Base-by-base conservation (phyloP, 1,140 invertebrate genomes). In the Sitophilus oryzae region DNA sequence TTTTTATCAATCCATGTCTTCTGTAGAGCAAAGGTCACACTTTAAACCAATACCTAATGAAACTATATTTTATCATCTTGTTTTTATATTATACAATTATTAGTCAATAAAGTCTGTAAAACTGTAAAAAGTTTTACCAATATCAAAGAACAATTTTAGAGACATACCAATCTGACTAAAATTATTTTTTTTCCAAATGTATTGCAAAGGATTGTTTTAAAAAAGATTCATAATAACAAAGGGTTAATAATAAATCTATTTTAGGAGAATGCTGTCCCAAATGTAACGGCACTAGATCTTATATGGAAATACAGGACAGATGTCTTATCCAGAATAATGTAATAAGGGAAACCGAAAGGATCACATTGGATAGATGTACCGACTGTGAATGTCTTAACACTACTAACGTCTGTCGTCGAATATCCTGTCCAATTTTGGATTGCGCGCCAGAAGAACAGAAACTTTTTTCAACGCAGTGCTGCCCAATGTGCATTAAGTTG, bases 211-310 rank as follows among this genome's bases (percentile, higher is more conserved):
- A n/a, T n/a, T n/a, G n/a, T n/a, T n/a, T n/a, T n/a, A n/a, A n/a
- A n/a, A n/a, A n/a, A n/a, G n/a, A n/a, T n/a, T n/a, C n/a, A n/a
- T n/a, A n/a, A n/a, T n/a, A n/a, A n/a, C n/a, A n/a, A n/a, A n/a
- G n/a, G n/a, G n/a, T n/a, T n/a, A n/a, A n/a, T 20, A 5, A 40
- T 40, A 6, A 40, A 6, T 40, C 18, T 40, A 8, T 55, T 49
- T 25, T 81, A 1, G 86, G 85, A 1, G 83, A 90, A 62, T 95
- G 93, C 69, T 96, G 93, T 71, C 89, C 91, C 0, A 73, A 77
- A 42, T 95, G 92, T 66, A 79, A 76, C 58, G 86, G 67, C 15
- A 70, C 62, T 11, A 59, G 65, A 42, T 41, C 47, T 2, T 41
- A 64, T 8, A 42, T 66, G n/a, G 25, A 43, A 8, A 46, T 73